Evolutionary conservation across 2,113 vertebrate species (phyloP).

Genomic region (Otolemur garnettii): DNA sequence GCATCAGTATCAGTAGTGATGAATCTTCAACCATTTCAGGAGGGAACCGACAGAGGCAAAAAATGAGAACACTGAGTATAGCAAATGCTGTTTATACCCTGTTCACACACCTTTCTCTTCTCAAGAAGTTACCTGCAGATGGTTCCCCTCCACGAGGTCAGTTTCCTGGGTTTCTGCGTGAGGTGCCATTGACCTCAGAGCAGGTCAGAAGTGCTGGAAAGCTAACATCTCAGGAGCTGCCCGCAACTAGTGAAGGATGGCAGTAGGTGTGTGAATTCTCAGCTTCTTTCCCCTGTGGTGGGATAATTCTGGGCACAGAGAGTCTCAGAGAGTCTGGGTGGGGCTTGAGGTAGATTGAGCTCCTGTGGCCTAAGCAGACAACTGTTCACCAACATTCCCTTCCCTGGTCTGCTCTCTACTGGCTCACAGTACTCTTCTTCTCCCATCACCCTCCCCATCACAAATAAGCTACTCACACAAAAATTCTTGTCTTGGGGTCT

Average conservation of each 20-base stretch:
- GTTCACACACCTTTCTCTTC: not conserved
- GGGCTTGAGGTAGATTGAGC: not conserved
- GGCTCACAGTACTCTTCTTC: not conserved
- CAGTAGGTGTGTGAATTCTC: not conserved
- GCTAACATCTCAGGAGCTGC: not conserved
- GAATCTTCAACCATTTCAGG: not conserved
- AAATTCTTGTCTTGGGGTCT: not conserved
- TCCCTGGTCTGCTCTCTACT: too few relatives aligned
- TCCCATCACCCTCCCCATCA: not conserved
- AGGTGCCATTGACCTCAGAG: not conserved
- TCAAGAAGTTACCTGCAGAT: not conserved
- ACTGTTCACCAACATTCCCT: not conserved
- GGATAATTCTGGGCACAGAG: not conserved
- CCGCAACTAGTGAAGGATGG: not conserved
- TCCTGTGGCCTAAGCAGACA: not conserved
- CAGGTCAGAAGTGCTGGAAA: not conserved
- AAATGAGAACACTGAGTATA: not conserved
- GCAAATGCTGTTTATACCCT: too few relatives aligned
- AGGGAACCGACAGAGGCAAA: not conserved
- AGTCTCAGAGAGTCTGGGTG: not conserved
- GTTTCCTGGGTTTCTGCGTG: not conserved
- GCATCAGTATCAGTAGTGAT: not conserved
- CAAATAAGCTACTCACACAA: not conserved
- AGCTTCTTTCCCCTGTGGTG: rapidly evolving
- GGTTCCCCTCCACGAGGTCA: not conserved